Conservation (phyloP, 2,888 invertebrate genomes). For the Crematogaster levior region DNA sequence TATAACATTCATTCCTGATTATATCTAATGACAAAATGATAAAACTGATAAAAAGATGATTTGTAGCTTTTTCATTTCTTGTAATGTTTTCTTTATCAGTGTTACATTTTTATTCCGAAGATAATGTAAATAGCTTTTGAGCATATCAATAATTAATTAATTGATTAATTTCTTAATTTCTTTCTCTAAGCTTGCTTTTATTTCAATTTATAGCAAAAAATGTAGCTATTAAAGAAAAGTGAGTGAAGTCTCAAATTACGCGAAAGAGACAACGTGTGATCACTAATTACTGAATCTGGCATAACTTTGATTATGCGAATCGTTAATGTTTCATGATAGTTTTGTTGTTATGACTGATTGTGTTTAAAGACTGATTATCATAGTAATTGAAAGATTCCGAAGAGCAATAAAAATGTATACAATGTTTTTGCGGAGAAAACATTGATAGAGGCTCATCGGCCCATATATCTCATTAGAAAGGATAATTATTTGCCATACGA, state of each 20-base stretch:
- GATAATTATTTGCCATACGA: constrained; percentile 43
- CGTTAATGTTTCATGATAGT: constrained; percentile 18
- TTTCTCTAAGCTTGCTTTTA: not conserved
- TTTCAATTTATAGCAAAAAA: constrained; percentile 1
- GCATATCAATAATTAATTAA: not conserved
- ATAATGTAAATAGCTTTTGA: not conserved
- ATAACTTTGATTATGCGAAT: constrained; percentile 60
- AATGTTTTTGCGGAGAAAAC: constrained; percentile 36
- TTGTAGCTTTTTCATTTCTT: not conserved
- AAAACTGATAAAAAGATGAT: not conserved
- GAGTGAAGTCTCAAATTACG: not conserved
- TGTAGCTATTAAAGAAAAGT: not conserved
- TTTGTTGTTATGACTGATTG: constrained; percentile 1
- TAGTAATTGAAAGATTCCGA: constrained; percentile 3
- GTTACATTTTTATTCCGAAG: not conserved
- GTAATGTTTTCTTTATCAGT: not conserved
- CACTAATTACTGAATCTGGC: constrained; percentile 61
- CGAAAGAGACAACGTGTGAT: constrained; percentile 29
- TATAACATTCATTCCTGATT: not conserved
- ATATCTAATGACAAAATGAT: not conserved
- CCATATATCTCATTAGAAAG: constrained; percentile 26
- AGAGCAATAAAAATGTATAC: constrained; percentile 17
- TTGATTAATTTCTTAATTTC: constrained; percentile 25
- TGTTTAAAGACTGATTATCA: not conserved
- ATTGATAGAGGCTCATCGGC: constrained; percentile 6